A percentile compares a stretch with the other conserved stretches of the same genome.
These are phyloP conservation scores for Cepaea hortensis DNA, from an alignment of 2,888 invertebrate genomes.

Conservation along the genomic window DNA sequence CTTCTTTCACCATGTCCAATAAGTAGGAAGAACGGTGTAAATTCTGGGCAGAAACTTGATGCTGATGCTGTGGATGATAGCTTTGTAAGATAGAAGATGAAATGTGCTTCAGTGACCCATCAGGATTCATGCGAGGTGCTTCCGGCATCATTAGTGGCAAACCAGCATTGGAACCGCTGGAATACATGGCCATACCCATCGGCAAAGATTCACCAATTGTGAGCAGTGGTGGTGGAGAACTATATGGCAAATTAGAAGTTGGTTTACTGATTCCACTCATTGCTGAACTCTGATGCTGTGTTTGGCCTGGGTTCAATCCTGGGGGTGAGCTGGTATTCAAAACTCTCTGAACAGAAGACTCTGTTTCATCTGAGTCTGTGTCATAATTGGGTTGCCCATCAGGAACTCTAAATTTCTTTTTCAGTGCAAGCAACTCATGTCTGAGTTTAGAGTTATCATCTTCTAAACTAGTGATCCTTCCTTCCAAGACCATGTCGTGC, in stretches of 20 bases:
- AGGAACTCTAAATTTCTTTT: constrained; percentile 82
- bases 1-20: constrained; percentile 38
- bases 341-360: constrained; percentile 7
- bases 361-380: neutral
- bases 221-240: constrained; percentile 55
- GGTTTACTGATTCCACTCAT: neutral
- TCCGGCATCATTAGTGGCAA: constrained; percentile 47
- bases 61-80: constrained; percentile 27
- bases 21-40: constrained; percentile 30
- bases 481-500: constrained; percentile 97
- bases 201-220: constrained; percentile 50
- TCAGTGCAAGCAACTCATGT: constrained; percentile 92
- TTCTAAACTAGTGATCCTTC: constrained; percentile 93
- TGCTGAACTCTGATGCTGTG: neutral
- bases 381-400: constrained; percentile 54
- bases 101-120: neutral
- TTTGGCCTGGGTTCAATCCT: neutral
- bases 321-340: constrained; percentile 15
- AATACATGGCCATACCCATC: constrained; percentile 46
- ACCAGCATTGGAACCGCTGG: constrained; percentile 4
- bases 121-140: constrained; percentile 21
- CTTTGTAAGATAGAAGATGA: neutral
- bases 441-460: constrained; percentile 96
- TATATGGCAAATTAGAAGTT: constrained; percentile 37
- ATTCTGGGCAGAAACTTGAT: constrained; percentile 31